These are phyloP conservation scores for Merops nubicus DNA, from an alignment of 2,113 vertebrate species.

Conservation along the genomic window DNA sequence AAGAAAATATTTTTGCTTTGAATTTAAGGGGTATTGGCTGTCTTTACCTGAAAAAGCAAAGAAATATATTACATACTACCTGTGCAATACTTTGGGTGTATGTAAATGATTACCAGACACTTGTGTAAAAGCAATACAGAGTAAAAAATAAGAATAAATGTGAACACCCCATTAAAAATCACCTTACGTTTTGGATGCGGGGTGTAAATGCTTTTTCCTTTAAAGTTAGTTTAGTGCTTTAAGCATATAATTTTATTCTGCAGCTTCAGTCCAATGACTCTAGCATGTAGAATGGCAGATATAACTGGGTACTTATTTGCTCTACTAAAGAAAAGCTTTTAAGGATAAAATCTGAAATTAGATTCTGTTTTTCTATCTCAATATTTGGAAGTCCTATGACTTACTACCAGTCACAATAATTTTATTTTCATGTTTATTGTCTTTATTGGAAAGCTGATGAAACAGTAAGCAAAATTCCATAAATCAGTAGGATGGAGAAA, in stretches of 20 bases:
- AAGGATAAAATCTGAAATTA: not conserved
- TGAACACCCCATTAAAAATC: not conserved
- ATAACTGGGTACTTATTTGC: not conserved
- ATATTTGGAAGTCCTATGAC: not conserved
- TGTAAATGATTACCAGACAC: not conserved
- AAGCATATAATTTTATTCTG: not conserved
- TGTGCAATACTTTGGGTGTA: not conserved
- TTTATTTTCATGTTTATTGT: not conserved
- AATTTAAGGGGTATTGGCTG: not conserved
- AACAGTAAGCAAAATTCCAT: not conserved
- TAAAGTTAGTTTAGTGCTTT: not conserved
- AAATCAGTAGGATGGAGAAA: not conserved
- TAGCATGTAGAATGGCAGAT: not conserved
- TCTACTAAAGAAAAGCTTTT: not conserved
- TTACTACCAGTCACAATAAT: not conserved
- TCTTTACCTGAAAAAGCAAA: not conserved
- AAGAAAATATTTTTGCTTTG: not conserved
- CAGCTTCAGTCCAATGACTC: not conserved
- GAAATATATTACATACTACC: not conserved
- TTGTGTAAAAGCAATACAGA: not conserved
- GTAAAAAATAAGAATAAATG: not conserved
- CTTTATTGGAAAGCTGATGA: not conserved
- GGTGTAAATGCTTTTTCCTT: not conserved
- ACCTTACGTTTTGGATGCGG: not conserved
- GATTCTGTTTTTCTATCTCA: not conserved